phyloP scores from a whole-genome alignment of 2,113 vertebrate species.

The Bos javanicus region DNA sequence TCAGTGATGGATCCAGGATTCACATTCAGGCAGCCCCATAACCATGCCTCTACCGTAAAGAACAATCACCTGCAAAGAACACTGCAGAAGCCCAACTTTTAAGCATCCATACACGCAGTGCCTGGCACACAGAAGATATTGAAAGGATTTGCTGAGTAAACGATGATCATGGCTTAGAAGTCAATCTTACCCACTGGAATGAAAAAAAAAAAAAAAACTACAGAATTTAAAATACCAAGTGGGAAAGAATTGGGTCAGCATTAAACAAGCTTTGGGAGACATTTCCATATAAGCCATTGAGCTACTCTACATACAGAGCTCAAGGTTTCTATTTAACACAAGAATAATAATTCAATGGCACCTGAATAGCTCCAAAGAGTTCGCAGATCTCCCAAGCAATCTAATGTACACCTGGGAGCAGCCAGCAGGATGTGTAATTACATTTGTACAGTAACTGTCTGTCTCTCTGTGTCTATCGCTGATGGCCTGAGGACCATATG shows the following conservation, averaged over 20 bases:
- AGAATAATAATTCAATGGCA: neutral
- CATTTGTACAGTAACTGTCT: neutral
- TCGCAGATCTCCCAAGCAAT: neutral
- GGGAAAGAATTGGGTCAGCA: neutral
- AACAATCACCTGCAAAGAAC: neutral
- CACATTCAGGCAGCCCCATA: neutral
- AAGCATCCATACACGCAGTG: neutral
- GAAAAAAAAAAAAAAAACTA: neutral
- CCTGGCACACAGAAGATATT: neutral
- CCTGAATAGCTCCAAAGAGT: neutral
- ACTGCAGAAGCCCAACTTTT: neutral
- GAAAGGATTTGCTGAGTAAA: neutral
- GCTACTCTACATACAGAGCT: neutral
- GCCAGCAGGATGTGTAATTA: neutral
- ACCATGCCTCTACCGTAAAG: accelerated
- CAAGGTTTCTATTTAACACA: neutral
- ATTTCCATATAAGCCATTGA: neutral
- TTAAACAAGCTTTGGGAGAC: neutral
- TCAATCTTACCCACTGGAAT: neutral
- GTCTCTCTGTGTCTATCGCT: neutral
- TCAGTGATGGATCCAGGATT: neutral
- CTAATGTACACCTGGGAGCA: neutral
- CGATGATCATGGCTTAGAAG: neutral
- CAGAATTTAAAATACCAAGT: neutral
- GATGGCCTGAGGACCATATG: neutral